A percentile compares a stretch with the other conserved stretches of the same genome.
Evolutionary conservation across 2,888 invertebrate species (phyloP).

Genomic region (Eumerus sabulonum): DNA sequence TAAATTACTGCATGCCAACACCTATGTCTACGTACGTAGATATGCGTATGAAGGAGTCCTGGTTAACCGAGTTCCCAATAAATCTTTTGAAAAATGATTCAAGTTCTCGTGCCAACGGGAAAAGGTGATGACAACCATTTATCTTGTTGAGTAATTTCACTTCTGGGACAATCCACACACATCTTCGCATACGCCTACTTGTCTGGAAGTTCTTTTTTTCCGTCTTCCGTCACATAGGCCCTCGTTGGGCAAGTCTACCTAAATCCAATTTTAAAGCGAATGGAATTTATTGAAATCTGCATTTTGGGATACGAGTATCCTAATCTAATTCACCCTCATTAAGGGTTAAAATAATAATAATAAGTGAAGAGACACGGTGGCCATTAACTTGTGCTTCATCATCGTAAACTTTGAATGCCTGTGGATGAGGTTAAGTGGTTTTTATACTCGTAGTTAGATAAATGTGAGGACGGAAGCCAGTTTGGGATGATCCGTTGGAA

Average conservation of each 20-base stretch:
- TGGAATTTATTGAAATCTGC: too few species aligned
- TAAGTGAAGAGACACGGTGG: too few species aligned
- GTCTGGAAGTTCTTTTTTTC: too few species aligned
- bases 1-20: slow-evolving; percentile 53
- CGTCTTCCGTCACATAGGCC: too few species aligned
- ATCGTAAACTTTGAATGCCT: slow-evolving; percentile 9
- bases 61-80: slow-evolving; percentile 60
- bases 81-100: slow-evolving; percentile 68
- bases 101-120: slow-evolving; percentile 59
- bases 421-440: slow-evolving; percentile 17
- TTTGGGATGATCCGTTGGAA: too few species aligned
- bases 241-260: too few species aligned
- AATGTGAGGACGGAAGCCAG: not conserved
- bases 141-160: slow-evolving; percentile 68
- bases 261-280: too few species aligned
- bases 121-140: slow-evolving; percentile 67
- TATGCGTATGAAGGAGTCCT: not conserved
- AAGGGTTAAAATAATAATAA: too few species aligned
- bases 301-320: too few species aligned
- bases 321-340: too few species aligned
- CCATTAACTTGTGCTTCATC: not conserved
- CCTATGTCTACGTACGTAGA: slow-evolving; percentile 15
- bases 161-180: slow-evolving; percentile 57
- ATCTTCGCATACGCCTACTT: too few species aligned
- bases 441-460: slow-evolving; percentile 10